phyloP scores from a whole-genome alignment of 2,113 vertebrate genomes.

The Eleginops maclovinus region DNA sequence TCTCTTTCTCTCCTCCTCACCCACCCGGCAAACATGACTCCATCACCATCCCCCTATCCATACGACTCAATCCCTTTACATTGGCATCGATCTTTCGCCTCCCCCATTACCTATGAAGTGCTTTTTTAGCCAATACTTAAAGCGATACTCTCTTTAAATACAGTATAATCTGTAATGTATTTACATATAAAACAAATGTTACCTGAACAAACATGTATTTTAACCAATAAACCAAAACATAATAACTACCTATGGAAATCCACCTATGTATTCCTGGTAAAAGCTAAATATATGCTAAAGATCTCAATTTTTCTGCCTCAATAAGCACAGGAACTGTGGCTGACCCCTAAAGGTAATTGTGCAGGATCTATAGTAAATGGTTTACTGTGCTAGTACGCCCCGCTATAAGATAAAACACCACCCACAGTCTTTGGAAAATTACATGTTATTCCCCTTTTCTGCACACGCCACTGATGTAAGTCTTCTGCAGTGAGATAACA shows the following conservation, averaged over 20 bases:
- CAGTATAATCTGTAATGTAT: neutral
- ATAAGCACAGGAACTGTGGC: neutral
- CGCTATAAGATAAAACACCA: conserved; percentile 8
- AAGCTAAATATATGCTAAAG: conserved; percentile 17
- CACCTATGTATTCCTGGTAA: neutral
- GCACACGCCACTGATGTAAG: neutral
- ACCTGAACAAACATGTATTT: conserved; percentile 11
- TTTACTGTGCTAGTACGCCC: conserved; percentile 17
- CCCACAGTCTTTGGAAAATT: conserved; percentile 6
- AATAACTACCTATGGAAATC: conserved; percentile 12
- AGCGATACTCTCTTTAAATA: conserved; percentile 3
- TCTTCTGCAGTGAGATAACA: neutral
- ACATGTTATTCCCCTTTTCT: conserved; percentile 8
- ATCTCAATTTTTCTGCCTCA: conserved; percentile 4
- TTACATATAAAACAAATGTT: conserved; percentile 15
- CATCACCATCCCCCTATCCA: conserved; percentile 26
- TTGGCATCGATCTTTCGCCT: neutral
- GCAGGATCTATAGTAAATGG: conserved; percentile 45
- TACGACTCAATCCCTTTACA: neutral
- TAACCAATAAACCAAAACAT: conserved; percentile 13
- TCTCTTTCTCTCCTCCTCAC: conserved; percentile 48
- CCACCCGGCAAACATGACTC: conserved; percentile 38
- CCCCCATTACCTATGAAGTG: neutral
- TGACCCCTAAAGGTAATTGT: conserved; percentile 38
- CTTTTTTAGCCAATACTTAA: conserved; percentile 2